A percentile compares a stretch with the other conserved stretches of the same genome.
phyloP scores from a whole-genome alignment of 2,113 vertebrate species.

The Sorex araneus region DNA sequence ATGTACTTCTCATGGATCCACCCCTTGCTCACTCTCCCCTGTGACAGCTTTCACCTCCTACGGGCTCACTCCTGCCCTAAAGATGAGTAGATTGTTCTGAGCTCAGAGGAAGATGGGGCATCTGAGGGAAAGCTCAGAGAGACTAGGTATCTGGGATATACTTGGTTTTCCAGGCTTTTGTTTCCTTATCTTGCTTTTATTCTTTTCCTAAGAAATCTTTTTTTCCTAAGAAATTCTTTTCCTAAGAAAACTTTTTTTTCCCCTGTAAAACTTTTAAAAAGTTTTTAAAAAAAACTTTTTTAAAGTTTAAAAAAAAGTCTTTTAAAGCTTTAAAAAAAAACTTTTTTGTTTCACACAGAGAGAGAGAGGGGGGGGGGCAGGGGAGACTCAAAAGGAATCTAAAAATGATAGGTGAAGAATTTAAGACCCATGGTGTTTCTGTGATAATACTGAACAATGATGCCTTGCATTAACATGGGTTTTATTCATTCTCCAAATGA shows the following conservation, averaged over 20 bases:
- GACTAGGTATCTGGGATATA: neutral
- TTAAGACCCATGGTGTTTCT: neutral
- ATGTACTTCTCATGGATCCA: neutral
- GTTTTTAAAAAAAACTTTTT: too few relatives aligned
- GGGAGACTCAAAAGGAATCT: constrained; percentile 3
- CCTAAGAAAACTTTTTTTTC: too few relatives aligned
- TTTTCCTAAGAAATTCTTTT: too few relatives aligned
- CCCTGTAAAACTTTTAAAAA: too few relatives aligned
- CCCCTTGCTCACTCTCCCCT: neutral
- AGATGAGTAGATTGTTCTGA: neutral
- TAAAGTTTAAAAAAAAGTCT: too few relatives aligned
- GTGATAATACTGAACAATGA: constrained; percentile 7
- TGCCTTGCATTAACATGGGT: neutral
- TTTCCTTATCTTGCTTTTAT: constrained; percentile 24
- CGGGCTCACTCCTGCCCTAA: neutral
- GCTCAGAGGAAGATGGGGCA: neutral
- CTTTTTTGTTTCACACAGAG: too few relatives aligned
- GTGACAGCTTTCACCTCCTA: neutral
- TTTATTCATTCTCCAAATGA: constrained; percentile 37
- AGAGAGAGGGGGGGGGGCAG: too few relatives aligned
- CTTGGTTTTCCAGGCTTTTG: neutral
- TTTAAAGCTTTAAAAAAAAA: too few relatives aligned
- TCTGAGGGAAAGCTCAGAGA: neutral
- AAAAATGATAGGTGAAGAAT: constrained; percentile 48
- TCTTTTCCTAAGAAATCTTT: constrained; percentile 57